Evolutionary conservation across 23 tunicate species (phyloP), one percentile per base, ranked within the genome.

Genomic region (Halocynthia roretzi): DNA sequence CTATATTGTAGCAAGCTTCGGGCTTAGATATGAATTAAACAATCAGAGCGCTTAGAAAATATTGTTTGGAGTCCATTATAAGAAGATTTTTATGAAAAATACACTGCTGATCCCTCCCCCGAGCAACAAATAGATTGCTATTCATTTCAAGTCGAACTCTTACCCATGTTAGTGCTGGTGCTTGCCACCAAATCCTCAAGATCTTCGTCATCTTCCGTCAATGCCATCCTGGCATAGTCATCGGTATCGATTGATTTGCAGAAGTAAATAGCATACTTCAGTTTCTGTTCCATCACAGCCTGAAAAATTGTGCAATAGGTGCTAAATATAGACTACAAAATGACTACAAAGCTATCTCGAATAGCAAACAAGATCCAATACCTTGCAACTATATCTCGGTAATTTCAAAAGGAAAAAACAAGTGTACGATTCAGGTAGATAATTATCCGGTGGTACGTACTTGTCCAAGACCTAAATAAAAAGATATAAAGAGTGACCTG

Each of bases 161-260:
- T 31, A 31, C 44, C 44, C 71, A 67, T 67, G 71, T 67, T 67
- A 48, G 21, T 67, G 23, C 31, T 67, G 67, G 54, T 52, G 44
- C 54, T 76, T 15, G 71, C 58, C 0, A 65, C 72, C 62, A 72
- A 18, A 14, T 77, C 86, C 10, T 82, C 86, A 51, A 77, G 76
- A 44, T 64, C 61, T 56, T 62, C 78, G 56, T 68, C 84, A 55
- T 71, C 80, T 22, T 72, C 86, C 70, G 55, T 81, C 7, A 83
- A 55, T 56, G 79, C 83, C 60, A 83, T 71, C 49, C 96, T 77
- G 10, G 96, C 96, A 80, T 90, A 84, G 52, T 90, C 96, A 67
- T 90, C 96, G 20, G 96, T 90, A 80, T 90, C 96, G 75, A 90
- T 90, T 21, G 96, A 90, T 68, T 90, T 90, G 85, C 96, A 90